phyloP scores from a whole-genome alignment of 1,140 invertebrate genomes.

The Zeugodacus cucurbitae region DNA sequence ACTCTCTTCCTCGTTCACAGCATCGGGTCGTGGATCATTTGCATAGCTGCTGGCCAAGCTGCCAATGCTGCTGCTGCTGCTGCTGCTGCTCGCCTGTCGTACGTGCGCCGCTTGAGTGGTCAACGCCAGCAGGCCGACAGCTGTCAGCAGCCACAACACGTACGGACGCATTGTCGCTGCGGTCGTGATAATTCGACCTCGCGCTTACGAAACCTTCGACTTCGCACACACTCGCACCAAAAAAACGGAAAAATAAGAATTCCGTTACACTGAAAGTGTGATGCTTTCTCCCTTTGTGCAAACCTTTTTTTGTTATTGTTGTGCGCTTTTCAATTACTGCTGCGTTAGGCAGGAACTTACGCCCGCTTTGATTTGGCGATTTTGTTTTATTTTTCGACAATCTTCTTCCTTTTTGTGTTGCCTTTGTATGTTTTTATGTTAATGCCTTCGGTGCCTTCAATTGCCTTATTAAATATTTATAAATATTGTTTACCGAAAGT shows the following conservation, averaged over 20 bases:
- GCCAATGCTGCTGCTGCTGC: not conserved
- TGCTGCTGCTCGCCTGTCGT: not conserved
- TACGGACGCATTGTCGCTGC: constrained; percentile 14
- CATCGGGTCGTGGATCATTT: constrained; percentile 30
- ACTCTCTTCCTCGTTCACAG: constrained; percentile 4
- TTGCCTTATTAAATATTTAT: not conserved
- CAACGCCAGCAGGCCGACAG: not conserved
- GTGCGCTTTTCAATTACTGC: not conserved
- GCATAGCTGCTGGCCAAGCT: not conserved
- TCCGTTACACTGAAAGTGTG: not conserved
- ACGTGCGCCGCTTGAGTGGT: constrained; percentile 31
- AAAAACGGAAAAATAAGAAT: not conserved
- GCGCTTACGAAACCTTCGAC: not conserved
- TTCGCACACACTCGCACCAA: not conserved
- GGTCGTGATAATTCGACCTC: constrained; percentile 5
- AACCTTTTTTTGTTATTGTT: not conserved
- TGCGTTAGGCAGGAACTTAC: not conserved
- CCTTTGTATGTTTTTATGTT: not conserved
- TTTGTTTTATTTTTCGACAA: not conserved
- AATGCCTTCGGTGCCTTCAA: not conserved
- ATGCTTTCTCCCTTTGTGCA: not conserved
- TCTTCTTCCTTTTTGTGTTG: not conserved
- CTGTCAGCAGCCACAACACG: constrained; percentile 36
- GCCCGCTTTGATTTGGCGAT: not conserved
- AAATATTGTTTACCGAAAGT: not conserved